These are phyloP conservation scores for Trichonephila clavipes DNA, from an alignment of 1,140 invertebrate species.

Conservation along the genomic window DNA sequence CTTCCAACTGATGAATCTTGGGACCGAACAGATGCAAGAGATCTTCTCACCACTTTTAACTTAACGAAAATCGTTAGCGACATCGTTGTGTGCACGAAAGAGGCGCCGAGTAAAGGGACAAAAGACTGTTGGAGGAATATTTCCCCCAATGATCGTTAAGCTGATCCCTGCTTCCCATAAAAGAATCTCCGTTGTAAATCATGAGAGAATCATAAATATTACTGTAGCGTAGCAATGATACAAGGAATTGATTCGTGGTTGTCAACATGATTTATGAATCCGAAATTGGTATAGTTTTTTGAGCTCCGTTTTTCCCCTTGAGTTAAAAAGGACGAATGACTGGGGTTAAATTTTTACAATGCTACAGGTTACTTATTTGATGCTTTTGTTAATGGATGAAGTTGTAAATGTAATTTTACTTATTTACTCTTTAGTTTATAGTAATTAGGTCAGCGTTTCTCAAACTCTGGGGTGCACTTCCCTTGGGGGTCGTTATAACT, in stretches of 20 bases:
- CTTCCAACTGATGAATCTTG: not conserved
- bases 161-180: not conserved
- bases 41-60: slow-evolving; percentile 23
- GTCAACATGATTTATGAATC: not conserved
- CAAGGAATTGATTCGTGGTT: not conserved
- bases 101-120: not conserved
- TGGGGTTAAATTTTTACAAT: no score
- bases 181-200: slow-evolving; percentile 25
- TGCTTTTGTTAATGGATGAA: no score
- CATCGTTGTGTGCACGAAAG: not conserved
- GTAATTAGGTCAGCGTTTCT: no score
- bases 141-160: slow-evolving; percentile 30
- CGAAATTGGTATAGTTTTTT: not conserved
- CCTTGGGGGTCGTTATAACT: no score
- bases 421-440: no score
- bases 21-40: slow-evolving; percentile 20
- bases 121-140: not conserved
- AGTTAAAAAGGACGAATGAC: no score
- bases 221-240: not conserved
- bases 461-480: no score
- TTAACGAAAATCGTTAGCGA: slow-evolving; percentile 40
- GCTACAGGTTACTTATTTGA: no score
- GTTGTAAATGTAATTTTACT: no score
- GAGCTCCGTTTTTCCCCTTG: not conserved
- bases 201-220: slow-evolving; percentile 24